Conservation (phyloP, 2,113 vertebrate species). For the Erinaceus europaeus region DNA sequence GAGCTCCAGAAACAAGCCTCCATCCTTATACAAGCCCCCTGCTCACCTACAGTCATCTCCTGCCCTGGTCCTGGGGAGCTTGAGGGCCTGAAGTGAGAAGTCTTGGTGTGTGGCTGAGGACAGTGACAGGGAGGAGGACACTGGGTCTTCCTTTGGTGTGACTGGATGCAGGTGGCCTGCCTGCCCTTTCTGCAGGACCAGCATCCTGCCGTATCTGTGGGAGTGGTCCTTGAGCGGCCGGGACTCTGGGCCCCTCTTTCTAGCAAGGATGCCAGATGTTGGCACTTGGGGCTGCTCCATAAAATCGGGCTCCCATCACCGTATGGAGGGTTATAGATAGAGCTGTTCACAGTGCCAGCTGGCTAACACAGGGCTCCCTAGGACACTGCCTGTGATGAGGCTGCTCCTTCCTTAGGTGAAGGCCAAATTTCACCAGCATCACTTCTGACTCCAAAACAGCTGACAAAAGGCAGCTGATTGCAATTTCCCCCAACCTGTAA, state of each 20-base stretch:
- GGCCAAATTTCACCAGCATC: no score
- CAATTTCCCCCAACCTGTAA: background rate
- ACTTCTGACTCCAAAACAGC: no score
- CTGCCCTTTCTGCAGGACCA: background rate
- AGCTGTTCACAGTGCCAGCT: no score
- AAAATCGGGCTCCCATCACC: no score
- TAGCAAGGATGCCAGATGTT: background rate
- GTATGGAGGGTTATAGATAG: no score
- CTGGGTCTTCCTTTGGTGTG: background rate
- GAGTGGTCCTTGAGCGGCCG: background rate
- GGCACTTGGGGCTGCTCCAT: background rate
- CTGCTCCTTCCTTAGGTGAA: no score
- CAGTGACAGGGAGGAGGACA: background rate
- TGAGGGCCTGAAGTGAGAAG: background rate
- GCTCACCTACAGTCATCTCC: background rate
- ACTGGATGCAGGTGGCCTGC: background rate
- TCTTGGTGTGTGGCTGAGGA: background rate
- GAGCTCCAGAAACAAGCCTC: background rate
- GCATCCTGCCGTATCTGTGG: background rate
- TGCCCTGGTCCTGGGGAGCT: background rate
- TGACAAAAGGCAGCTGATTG: background rate
- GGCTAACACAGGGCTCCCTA: no score
- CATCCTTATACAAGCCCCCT: background rate
- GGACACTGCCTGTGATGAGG: no score
- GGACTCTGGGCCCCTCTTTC: background rate